phyloP scores from a whole-genome alignment of 2,888 invertebrate species.

The Perdita meconis region DNA sequence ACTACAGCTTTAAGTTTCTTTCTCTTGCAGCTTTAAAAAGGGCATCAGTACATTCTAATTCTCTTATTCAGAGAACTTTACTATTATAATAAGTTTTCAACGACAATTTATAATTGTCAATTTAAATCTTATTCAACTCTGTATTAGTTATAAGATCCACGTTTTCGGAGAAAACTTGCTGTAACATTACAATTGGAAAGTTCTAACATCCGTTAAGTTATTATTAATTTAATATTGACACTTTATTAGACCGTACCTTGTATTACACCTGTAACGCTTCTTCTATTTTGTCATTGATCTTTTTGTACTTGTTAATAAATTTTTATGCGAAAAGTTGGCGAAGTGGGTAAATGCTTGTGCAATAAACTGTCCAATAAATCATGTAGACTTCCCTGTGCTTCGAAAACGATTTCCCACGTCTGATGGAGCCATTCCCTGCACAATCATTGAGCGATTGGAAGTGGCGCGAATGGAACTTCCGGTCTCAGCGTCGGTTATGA shows the following conservation, averaged over 20 bases:
- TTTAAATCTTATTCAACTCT: no score
- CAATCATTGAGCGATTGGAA: conserved; percentile 2
- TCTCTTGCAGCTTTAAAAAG: conserved; percentile 16
- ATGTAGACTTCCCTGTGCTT: conserved; percentile 13
- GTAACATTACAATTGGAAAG: not conserved
- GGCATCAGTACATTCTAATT: not conserved
- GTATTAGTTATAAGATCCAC: not conserved
- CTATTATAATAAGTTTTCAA: not conserved
- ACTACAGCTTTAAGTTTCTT: not conserved
- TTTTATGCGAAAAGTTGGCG: no score
- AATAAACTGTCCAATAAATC: conserved; percentile 32
- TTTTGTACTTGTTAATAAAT: no score
- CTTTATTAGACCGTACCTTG: no score
- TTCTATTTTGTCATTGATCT: no score
- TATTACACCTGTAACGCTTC: no score
- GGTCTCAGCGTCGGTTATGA: conserved; percentile 47
- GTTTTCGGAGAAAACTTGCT: not conserved
- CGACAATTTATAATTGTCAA: no score
- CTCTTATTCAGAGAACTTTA: not conserved
- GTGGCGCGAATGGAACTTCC: conserved; percentile 57
- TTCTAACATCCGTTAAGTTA: not conserved
- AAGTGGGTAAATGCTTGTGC: no score
- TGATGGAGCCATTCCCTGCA: conserved; percentile 11
- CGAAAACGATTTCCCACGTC: conserved; percentile 15
- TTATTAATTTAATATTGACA: no score